phyloP scores from a whole-genome alignment of 2,113 vertebrate species.

The Halichoerus grypus region DNA sequence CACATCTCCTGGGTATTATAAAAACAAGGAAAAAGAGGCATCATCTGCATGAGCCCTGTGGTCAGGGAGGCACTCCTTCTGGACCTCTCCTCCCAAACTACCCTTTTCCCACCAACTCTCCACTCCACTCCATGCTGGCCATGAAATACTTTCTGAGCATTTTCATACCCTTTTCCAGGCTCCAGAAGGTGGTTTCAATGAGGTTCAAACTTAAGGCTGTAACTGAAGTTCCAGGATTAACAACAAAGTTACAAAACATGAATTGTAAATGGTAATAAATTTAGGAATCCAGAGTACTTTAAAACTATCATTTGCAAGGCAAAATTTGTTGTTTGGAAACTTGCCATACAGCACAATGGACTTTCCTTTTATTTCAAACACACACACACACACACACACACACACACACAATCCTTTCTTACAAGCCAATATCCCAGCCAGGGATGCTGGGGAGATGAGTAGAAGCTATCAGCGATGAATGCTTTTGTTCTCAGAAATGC shows the following conservation, averaged over 20 bases:
- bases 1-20: not conserved
- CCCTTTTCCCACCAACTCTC: not conserved
- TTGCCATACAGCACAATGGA: not conserved
- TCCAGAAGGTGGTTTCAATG: not conserved
- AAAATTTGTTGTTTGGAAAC: not conserved
- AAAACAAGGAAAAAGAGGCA: not conserved
- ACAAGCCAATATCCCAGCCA: not conserved
- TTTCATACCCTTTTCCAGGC: not conserved
- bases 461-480: not conserved
- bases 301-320: not conserved
- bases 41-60: not conserved
- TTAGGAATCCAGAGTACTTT: not conserved
- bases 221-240: not conserved
- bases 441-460: not conserved
- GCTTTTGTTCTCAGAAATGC: not conserved
- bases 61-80: not conserved
- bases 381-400: not conserved
- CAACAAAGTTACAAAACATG: not conserved
- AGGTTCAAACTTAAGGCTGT: not conserved
- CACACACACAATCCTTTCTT: not conserved
- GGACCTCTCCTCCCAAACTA: not conserved
- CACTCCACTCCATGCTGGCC: not conserved
- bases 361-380: not conserved
- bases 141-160: not conserved
- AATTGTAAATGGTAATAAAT: slow-evolving; percentile 8